Evolutionary conservation across 1,140 invertebrate genomes (phyloP), one percentile per base, ranked within the genome.

Genomic region (Aphelenchoides fujianensis): DNA sequence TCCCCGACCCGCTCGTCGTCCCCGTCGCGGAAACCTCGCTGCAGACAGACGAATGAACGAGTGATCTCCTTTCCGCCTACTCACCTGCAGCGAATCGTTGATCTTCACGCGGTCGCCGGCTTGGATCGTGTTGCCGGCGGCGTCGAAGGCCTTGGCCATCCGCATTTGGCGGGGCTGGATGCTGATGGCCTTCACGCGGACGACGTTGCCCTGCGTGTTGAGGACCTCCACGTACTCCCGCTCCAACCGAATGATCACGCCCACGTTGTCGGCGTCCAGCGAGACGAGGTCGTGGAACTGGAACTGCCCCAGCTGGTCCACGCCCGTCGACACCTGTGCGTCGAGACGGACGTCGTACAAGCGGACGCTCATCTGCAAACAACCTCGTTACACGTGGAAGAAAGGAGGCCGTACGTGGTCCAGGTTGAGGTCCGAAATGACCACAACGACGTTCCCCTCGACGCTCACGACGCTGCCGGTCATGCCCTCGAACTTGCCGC

Each of bases 251-350:
- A 98, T 93, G 76, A 98, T 98, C 0, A 95, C 93, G 19, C 95
- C 96, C 5, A 98, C 94, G 48, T 92, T 97, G 85, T 97, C 92
- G 0, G 92, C 89, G 86, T 91, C 90, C 3, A 97, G 84, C 82
- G 94, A 91, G 0, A 98, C 95, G 75, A 98, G 87, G 86, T 98
- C 95, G 16, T 95, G 95, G 91, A 93, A 98, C 86, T 97, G 94
- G 83, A 94, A 98, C 86, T 97, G 94, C 1, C 96, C 96, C 31
- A 97, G 87, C 9, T 92, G 93, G 84, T 98, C 96, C 0, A 98
- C 95, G 64, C 96, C 96, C 31, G 94, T 95, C 0, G 95, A 94
- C 89, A 95, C 95, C 84, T 98, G 94, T 0, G 94, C 90, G 84
- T 95, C 95, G 0, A 98, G 87, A 83, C 97, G 95, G 34, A 98